Conservation (phyloP, 37 sponge, comb jelly and placozoan genomes). For the Ephydatia muelleri region DNA sequence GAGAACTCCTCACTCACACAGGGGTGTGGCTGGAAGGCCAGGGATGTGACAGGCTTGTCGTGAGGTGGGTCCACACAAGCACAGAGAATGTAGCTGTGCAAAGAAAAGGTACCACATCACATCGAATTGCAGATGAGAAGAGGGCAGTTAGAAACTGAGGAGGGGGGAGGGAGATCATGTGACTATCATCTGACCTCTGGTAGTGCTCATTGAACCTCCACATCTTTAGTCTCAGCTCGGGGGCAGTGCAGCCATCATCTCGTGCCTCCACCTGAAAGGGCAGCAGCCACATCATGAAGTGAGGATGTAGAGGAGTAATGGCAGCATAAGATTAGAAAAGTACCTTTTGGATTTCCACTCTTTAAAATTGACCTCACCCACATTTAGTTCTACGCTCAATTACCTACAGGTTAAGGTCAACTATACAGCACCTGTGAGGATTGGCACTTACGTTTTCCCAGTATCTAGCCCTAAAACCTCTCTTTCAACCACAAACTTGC, state of each 20-base stretch:
- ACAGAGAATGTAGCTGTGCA: constrained; percentile 64
- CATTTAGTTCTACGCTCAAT: too few species aligned
- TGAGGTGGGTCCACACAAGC: constrained; percentile 88
- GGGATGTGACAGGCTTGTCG: constrained; percentile 42
- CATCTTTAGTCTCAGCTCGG: constrained; percentile 77
- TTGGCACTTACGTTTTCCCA: too few species aligned
- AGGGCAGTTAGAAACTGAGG: background rate
- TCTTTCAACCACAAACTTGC: too few species aligned
- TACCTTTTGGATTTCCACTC: background rate
- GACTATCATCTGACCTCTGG: constrained; percentile 43
- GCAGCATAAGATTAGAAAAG: background rate
- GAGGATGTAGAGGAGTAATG: background rate
- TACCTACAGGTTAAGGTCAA: too few species aligned
- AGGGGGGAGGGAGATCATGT: background rate
- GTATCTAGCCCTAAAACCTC: too few species aligned
- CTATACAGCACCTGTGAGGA: too few species aligned
- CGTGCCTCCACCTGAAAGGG: constrained; percentile 70
- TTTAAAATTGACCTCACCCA: too few species aligned
- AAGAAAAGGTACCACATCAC: background rate
- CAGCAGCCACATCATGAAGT: too few species aligned
- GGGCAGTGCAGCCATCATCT: constrained; percentile 57
- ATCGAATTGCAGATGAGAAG: background rate
- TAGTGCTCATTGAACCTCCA: constrained; percentile 49
- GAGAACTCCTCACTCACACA: background rate
- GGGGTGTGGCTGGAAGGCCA: constrained; percentile 59